phyloP scores from a whole-genome alignment of 1,140 invertebrate genomes.

The Leptonema lineaticorne region DNA sequence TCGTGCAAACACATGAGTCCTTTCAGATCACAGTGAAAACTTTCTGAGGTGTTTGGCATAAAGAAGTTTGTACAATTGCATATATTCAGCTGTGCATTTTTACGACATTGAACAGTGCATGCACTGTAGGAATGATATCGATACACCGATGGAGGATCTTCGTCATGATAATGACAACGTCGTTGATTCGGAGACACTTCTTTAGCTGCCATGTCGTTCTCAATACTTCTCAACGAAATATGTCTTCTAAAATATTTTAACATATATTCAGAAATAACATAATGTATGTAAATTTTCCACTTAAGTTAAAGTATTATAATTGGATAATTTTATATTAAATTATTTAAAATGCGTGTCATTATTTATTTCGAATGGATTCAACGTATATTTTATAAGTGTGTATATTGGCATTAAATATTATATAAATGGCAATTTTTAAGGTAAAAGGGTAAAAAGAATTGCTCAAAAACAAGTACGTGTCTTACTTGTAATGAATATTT shows the following conservation, averaged over 20 bases:
- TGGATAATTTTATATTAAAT: too few species aligned
- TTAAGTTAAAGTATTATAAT: too few species aligned
- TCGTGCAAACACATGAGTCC: constrained; percentile 64
- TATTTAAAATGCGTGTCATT: background rate
- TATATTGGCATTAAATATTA: too few species aligned
- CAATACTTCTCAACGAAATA: constrained; percentile 60
- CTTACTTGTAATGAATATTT: constrained; percentile 57
- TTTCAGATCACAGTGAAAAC: constrained; percentile 48
- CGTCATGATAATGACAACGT: constrained; percentile 65
- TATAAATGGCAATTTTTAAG: too few species aligned
- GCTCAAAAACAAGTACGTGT: background rate
- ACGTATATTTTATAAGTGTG: background rate
- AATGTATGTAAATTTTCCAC: background rate
- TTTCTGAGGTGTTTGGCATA: constrained; percentile 59
- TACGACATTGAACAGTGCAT: constrained; percentile 68
- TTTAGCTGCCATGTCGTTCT: constrained; percentile 60
- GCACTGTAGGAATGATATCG: constrained; percentile 66
- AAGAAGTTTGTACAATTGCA: constrained; percentile 70
- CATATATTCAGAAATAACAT: background rate
- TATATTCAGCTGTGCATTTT: constrained; percentile 59
- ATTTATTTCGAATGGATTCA: background rate
- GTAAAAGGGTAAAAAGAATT: too few species aligned
- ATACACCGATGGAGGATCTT: constrained; percentile 63
- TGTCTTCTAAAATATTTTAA: constrained; percentile 48
- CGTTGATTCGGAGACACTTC: constrained; percentile 57